Conservation (phyloP, 23 tunicate species). For the Trididemnum clinides region DNA sequence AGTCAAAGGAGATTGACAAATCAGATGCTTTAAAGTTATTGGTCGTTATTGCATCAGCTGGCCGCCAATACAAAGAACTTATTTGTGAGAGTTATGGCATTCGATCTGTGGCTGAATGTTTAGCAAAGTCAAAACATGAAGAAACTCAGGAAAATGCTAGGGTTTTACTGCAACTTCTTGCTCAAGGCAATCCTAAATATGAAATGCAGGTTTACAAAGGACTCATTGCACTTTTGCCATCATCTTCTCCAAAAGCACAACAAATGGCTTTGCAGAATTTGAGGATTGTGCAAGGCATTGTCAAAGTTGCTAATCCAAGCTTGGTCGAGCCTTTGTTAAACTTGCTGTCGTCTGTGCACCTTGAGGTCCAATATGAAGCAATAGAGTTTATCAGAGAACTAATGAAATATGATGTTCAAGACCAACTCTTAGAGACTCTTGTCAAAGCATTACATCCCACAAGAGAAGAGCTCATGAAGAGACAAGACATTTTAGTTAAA, state of each 20-base stretch:
- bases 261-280: constrained; percentile 90
- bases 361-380: constrained; percentile 95
- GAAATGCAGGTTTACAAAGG: constrained; percentile 93
- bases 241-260: constrained; percentile 94
- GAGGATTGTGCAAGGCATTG: constrained; percentile 74
- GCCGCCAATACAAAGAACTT: constrained; percentile 90
- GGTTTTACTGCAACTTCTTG: constrained; percentile 65
- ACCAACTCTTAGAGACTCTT: constrained; percentile 68
- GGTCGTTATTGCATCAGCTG: constrained; percentile 69
- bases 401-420: constrained; percentile 62
- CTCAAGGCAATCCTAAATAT: constrained; percentile 93
- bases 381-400: constrained; percentile 83
- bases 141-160: constrained; percentile 71
- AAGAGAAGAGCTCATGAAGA: constrained; percentile 64
- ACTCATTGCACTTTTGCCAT: constrained; percentile 89
- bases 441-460: constrained; percentile 75
- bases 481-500: constrained; percentile 12
- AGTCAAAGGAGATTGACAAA: constrained; percentile 69
- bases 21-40: constrained; percentile 62
- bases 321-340: constrained; percentile 82
- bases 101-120: constrained; percentile 90
- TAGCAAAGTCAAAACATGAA: constrained; percentile 79
- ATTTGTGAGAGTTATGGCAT: constrained; percentile 95
- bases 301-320: constrained; percentile 74
- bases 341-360: constrained; percentile 69